These are phyloP conservation scores for Heliconius sara DNA, from an alignment of 2,888 invertebrate genomes.

Conservation along the genomic window DNA sequence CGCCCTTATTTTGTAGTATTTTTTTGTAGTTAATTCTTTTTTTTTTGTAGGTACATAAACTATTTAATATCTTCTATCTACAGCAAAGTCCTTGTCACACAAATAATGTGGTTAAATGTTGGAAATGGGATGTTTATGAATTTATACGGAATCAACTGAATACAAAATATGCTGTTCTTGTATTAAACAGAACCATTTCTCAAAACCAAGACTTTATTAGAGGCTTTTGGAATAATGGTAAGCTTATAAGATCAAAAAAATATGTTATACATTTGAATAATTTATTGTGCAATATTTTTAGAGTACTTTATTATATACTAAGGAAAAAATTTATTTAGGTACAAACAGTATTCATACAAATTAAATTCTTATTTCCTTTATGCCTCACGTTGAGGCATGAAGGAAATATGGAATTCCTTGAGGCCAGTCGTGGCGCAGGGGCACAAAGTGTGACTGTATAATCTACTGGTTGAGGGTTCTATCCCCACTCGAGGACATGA, in stretches of 20 bases:
- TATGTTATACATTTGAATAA: background rate
- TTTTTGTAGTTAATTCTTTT: background rate
- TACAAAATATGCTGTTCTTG: constrained; percentile 85
- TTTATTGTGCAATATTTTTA: constrained; percentile 1
- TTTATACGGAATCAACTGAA: constrained; percentile 33
- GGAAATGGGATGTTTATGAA: constrained; percentile 64
- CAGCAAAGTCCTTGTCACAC: constrained; percentile 55
- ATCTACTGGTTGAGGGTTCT: no score
- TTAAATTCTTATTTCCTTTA: background rate
- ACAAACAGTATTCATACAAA: background rate
- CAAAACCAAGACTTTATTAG: constrained; percentile 78
- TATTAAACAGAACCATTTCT: constrained; percentile 86
- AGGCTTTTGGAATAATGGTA: constrained; percentile 88
- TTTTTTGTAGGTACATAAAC: constrained; percentile 56
- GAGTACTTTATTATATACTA: background rate
- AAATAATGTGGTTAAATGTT: constrained; percentile 55
- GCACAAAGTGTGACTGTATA: no score
- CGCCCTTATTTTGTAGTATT: background rate
- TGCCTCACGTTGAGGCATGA: no score
- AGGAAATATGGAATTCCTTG: no score
- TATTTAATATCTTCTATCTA: constrained; percentile 55
- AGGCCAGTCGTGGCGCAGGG: no score
- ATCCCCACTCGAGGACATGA: no score
- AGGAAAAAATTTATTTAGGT: background rate
- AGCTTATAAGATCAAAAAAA: constrained; percentile 42